Percentiles rank a stretch among this genome's conserved stretches.
Conservation (phyloP, 2,888 invertebrate species). For the Eupithecia exiguata region DNA sequence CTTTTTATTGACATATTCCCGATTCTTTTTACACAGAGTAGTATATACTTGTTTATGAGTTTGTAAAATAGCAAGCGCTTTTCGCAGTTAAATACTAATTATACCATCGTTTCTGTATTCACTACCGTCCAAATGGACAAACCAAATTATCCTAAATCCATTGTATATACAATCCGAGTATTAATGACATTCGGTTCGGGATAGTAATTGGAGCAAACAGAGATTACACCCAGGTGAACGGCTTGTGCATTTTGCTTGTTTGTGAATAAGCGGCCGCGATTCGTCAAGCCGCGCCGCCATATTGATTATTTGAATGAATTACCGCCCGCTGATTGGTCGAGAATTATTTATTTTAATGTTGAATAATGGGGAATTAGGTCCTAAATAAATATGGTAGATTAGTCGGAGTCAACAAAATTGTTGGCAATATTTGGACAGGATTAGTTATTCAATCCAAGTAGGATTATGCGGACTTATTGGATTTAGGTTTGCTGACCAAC, state of each 20-base stretch:
- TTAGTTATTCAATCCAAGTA: neutral
- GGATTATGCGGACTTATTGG: neutral
- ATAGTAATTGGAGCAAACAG: slow-evolving; percentile 24
- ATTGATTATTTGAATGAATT: slow-evolving; percentile 12
- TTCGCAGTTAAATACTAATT: neutral
- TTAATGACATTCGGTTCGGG: slow-evolving; percentile 8
- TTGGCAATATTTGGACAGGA: neutral
- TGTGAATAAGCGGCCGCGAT: neutral
- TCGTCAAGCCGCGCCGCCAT: slow-evolving; percentile 9
- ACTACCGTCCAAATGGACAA: neutral
- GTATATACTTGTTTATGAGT: too few species aligned
- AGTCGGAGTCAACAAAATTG: neutral
- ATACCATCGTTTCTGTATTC: neutral
- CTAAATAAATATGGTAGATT: neutral
- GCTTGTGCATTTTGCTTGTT: slow-evolving; percentile 13
- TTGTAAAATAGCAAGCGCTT: neutral
- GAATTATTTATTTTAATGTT: slow-evolving; percentile 7
- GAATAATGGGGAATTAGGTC: neutral
- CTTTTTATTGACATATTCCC: too few species aligned
- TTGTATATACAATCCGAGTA: neutral
- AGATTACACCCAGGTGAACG: slow-evolving; percentile 2
- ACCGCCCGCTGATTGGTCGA: neutral
- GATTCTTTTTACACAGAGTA: too few species aligned
- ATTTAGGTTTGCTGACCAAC: neutral
- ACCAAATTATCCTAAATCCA: neutral